Evolutionary conservation across 1,140 invertebrate genomes (phyloP).

Genomic region (Mylabris phalerata): DNA sequence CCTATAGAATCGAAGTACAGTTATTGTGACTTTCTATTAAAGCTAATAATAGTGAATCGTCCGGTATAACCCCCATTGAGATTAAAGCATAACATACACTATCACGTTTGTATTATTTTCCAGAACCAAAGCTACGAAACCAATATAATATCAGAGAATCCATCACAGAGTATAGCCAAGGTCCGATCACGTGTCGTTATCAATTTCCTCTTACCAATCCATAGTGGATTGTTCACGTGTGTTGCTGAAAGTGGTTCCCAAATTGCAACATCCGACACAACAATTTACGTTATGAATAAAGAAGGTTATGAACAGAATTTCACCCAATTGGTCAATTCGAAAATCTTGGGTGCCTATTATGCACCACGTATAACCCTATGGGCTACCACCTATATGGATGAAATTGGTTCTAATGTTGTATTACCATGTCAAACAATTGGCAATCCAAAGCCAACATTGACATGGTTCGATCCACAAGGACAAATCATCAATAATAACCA

Average conservation of each 20-base stretch:
- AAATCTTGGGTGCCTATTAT: conserved; percentile 41
- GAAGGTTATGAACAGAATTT: conserved; percentile 30
- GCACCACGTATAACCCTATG: conserved; percentile 49
- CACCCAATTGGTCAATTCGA: conserved; percentile 37
- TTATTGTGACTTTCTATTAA: too few species aligned
- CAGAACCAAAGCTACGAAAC: conserved; percentile 44
- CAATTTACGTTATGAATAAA: conserved; percentile 42
- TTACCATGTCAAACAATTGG: conserved; percentile 65
- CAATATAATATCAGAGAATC: conserved; percentile 47
- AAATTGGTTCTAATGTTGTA: conserved; percentile 53
- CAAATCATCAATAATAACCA: conserved; percentile 47
- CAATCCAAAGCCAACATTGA: conserved; percentile 53
- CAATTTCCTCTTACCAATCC: conserved; percentile 50
- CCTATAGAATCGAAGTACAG: too few species aligned
- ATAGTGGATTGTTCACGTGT: conserved; percentile 63
- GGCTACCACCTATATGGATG: conserved; percentile 49
- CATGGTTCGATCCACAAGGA: conserved; percentile 59
- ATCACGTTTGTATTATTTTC: background rate
- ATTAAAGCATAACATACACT: too few species aligned
- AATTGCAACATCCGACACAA: conserved; percentile 48
- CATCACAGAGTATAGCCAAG: conserved; percentile 50
- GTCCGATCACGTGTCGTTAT: conserved; percentile 60
- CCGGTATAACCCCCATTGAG: too few species aligned
- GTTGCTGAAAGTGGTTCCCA: conserved; percentile 57
- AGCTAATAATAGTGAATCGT: too few species aligned